Base-by-base conservation (phyloP, 2,888 invertebrate genomes). In the Nymphalis polychloros region DNA sequence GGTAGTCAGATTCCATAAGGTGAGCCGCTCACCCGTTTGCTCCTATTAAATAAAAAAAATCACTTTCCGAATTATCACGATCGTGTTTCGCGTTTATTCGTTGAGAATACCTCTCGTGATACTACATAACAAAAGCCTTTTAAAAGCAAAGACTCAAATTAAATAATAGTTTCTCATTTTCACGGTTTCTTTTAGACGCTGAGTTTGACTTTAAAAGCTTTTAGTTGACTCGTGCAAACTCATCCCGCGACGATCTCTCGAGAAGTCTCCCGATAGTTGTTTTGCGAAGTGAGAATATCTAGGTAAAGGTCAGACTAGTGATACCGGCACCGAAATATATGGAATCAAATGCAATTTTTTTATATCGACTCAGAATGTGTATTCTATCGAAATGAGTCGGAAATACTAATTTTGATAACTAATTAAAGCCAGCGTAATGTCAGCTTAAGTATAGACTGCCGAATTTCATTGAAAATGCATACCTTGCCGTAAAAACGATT, bases 161-260 rank as follows among this genome's bases (percentile, higher is more conserved):
- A 52, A 52, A 52, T 52, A 52, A 52, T 52, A 52, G 27, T 52
- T 52, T 52, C 52, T 23, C 52, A 52, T 52, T 52, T 52, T 52
- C 27, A 20, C 52, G 20, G 52, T 16, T 52, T 52, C 52, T 52
- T 52, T 52, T 17, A 52, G 23, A 52, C 52, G 27, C 52, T 17
- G 23, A 52, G 52, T 52, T 52, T 52, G 52, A 52, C 23, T 52
- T 52, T 13, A 13, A 52, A 52, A 52, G 52, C 52, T 52, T 52
- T 52, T 52, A 52, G 52, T 52, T 23, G 52, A 52, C 41, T 41
- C 41, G 52, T 23, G 16, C 23, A 23, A 23, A 52, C 52, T 52
- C 52, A 52, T 23, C 23, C 13, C 20, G 27, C 52, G 27, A 20
- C 52, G 6, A 52, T 52, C 52, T 52, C 52, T 27, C 41, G 13